A percentile compares a stretch with the other conserved stretches of the same genome.
Evolutionary conservation across 2,797 vertebrate genomes (phyloP).

Genomic region (Syngnathus acus): DNA sequence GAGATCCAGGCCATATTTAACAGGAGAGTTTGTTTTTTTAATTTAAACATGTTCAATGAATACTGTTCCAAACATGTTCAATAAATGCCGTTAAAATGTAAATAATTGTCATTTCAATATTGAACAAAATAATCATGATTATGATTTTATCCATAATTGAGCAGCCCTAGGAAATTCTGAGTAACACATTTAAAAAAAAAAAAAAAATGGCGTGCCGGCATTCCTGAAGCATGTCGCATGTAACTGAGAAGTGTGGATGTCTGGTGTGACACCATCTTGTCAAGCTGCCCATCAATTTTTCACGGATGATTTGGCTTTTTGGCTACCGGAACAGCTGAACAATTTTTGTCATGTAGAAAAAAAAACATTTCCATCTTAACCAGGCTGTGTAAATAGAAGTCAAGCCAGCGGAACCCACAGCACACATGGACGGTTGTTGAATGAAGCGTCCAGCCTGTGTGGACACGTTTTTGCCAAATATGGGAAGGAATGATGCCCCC

Average conservation of each 20-base stretch:
- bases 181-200: not conserved
- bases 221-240: not conserved
- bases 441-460: slow-evolving; percentile 42
- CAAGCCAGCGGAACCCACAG: slow-evolving; percentile 19
- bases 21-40: too few species aligned
- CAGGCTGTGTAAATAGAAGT: not conserved
- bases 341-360: not conserved
- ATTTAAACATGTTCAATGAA: too few species aligned
- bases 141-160: too few species aligned
- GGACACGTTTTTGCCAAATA: slow-evolving; percentile 34
- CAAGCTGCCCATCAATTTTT: slow-evolving; percentile 1
- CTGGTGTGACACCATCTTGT: not conserved
- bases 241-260: not conserved
- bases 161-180: too few species aligned
- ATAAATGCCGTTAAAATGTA: too few species aligned
- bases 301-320: not conserved
- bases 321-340: not conserved
- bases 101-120: too few species aligned
- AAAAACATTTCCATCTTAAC: not conserved
- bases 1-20: too few species aligned
- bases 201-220: not conserved
- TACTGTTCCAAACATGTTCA: too few species aligned
- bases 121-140: too few species aligned
- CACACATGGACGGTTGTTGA: slow-evolving; percentile 39
- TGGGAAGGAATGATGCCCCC: slow-evolving; percentile 18